A percentile compares a stretch with the other conserved stretches of the same genome.
These are phyloP conservation scores for Parnassius apollo DNA, from an alignment of 2,888 invertebrate species.

Conservation along the genomic window DNA sequence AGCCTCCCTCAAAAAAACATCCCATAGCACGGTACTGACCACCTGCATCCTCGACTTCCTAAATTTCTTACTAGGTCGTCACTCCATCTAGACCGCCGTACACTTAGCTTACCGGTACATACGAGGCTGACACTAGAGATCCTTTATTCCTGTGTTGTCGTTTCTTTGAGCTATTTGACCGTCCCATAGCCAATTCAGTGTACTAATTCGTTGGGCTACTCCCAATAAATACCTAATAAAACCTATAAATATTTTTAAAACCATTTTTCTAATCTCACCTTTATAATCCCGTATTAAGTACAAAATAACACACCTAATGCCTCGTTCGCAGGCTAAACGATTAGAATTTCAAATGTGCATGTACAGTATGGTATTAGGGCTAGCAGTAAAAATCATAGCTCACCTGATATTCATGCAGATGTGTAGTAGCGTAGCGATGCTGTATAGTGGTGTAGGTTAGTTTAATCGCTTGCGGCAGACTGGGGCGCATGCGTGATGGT, in stretches of 20 bases:
- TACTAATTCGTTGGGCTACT: too few relatives aligned
- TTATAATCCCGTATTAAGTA: constrained; percentile 4
- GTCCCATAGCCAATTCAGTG: too few relatives aligned
- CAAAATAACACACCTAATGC: constrained; percentile 18
- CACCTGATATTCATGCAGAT: constrained; percentile 33
- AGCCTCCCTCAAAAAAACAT: too few relatives aligned
- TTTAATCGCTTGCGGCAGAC: constrained; percentile 44
- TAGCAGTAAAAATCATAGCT: constrained; percentile 24
- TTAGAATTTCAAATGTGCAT: constrained; percentile 15
- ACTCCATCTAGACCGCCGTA: too few relatives aligned
- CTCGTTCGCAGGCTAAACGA: constrained; percentile 14
- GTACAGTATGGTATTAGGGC: constrained; percentile 35
- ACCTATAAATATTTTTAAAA: not conserved
- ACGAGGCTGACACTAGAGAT: too few relatives aligned
- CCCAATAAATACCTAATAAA: too few relatives aligned
- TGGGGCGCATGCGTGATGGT: constrained; percentile 64
- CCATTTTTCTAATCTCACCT: constrained; percentile 10
- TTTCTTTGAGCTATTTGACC: too few relatives aligned
- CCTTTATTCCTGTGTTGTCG: too few relatives aligned
- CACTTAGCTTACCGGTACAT: too few relatives aligned
- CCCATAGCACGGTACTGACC: too few relatives aligned
- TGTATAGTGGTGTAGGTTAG: constrained; percentile 45
- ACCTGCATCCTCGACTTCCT: too few relatives aligned
- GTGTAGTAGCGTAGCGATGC: constrained; percentile 41
- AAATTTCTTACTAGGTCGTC: too few relatives aligned